phyloP scores from a whole-genome alignment of 2,888 invertebrate genomes.

The Dasysyrphus tricinctus region DNA sequence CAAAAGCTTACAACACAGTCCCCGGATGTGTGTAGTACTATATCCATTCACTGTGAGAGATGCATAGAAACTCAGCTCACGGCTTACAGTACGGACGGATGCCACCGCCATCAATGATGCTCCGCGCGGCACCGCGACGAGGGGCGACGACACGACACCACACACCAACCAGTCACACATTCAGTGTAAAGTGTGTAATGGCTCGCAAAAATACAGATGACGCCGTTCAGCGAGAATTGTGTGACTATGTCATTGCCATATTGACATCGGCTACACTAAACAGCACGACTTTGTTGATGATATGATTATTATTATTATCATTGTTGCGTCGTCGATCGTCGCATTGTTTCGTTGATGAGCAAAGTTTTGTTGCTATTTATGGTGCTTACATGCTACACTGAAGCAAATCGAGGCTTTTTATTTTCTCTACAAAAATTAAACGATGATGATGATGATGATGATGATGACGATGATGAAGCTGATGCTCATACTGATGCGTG shows the following conservation, averaged over 20 bases:
- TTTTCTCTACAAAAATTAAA: conserved; percentile 14
- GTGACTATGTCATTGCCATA: conserved; percentile 71
- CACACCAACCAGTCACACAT: conserved; percentile 2
- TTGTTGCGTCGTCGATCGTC: conserved; percentile 20
- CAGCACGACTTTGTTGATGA: conserved; percentile 33
- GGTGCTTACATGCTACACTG: conserved; percentile 66
- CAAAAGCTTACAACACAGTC: conserved; percentile 49
- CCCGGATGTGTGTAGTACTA: conserved; percentile 62
- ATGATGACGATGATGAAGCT: conserved; percentile 12
- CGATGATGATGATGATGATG: conserved; percentile 4
- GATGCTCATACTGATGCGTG: conserved; percentile 32
- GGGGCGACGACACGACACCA: background rate
- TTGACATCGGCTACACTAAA: conserved; percentile 33
- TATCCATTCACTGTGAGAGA: conserved; percentile 41
- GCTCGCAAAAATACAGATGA: conserved; percentile 49
- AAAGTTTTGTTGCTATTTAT: conserved; percentile 63
- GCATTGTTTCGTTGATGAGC: conserved; percentile 45
- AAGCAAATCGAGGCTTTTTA: conserved; percentile 54
- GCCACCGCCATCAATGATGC: conserved; percentile 5
- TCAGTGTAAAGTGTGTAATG: conserved; percentile 42
- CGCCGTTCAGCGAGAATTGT: conserved; percentile 57
- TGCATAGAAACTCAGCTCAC: background rate
- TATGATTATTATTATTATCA: conserved; percentile 44
- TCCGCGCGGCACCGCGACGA: background rate
- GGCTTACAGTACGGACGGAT: conserved; percentile 13